A percentile compares a stretch with the other conserved stretches of the same genome.
phyloP scores from a whole-genome alignment of 1,140 invertebrate species.

The Sycophaga agraensis region DNA sequence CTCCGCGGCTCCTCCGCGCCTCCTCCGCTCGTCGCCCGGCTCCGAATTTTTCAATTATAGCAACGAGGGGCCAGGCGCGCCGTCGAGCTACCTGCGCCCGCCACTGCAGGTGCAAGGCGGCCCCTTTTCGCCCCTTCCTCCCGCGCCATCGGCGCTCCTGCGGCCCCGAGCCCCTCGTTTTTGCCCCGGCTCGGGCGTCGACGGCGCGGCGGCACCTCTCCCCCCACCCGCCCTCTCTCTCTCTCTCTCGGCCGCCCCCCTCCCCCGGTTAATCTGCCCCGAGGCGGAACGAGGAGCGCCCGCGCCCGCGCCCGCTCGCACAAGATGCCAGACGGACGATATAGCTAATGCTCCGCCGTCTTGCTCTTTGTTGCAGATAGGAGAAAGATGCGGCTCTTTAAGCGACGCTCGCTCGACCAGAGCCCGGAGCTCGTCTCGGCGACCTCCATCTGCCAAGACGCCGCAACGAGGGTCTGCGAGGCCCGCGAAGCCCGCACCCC shows the following conservation, averaged over 20 bases:
- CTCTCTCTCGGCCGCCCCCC: too few relatives aligned
- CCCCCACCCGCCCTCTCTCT: too few relatives aligned
- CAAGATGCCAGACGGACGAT: not conserved
- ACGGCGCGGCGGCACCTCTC: not conserved
- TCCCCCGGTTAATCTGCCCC: not conserved
- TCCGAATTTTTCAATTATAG: too few relatives aligned
- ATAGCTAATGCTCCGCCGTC: too few relatives aligned
- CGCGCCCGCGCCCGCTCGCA: not conserved
- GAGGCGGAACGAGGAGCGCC: not conserved
- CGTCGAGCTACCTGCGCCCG: too few relatives aligned
- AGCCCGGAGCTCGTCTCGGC: conserved; percentile 61
- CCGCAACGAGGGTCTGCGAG: not conserved
- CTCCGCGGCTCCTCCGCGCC: too few relatives aligned
- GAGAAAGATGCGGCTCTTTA: conserved; percentile 58
- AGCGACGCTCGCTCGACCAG: conserved; percentile 55
- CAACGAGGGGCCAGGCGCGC: too few relatives aligned
- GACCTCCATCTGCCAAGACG: conserved; percentile 54
- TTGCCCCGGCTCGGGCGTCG: not conserved
- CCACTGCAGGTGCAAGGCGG: too few relatives aligned
- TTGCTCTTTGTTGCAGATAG: conserved; percentile 33
- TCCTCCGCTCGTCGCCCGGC: too few relatives aligned
- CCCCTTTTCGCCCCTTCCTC: conserved; percentile 6
- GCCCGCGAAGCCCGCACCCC: not conserved
- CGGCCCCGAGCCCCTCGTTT: too few relatives aligned
- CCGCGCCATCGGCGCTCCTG: not conserved